These are phyloP conservation scores for Aphodius granarius DNA, from an alignment of 2,888 invertebrate genomes.

Conservation along the genomic window DNA sequence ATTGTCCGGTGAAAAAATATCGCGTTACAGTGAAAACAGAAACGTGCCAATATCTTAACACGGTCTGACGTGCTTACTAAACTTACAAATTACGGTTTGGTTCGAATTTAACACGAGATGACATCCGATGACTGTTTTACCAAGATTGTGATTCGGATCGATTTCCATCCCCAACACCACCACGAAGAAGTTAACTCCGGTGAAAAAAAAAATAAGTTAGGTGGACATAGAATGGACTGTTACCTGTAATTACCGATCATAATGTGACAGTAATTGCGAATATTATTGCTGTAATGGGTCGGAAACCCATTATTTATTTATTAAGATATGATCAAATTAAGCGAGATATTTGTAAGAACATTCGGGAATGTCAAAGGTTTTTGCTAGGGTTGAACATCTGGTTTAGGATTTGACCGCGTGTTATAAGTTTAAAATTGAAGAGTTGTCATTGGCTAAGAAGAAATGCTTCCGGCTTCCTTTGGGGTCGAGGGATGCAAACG, in stretches of 20 bases:
- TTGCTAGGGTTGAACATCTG: too few relatives aligned
- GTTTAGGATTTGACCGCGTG: too few relatives aligned
- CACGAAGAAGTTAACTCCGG: not conserved
- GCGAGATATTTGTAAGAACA: too few relatives aligned
- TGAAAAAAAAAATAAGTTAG: not conserved
- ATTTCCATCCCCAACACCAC: not conserved
- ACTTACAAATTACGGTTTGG: constrained; percentile 23
- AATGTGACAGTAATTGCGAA: constrained; percentile 3
- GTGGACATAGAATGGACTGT: not conserved
- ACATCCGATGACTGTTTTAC: constrained; percentile 9
- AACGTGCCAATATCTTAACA: constrained; percentile 30
- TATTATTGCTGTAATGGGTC: too few relatives aligned
- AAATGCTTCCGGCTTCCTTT: too few relatives aligned
- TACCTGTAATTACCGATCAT: not conserved
- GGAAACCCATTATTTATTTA: too few relatives aligned
- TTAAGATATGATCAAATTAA: too few relatives aligned
- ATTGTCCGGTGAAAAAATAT: constrained; percentile 28
- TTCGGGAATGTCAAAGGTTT: too few relatives aligned
- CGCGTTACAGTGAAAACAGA: constrained; percentile 31
- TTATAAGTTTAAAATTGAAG: too few relatives aligned
- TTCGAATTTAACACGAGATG: not conserved
- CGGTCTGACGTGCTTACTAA: constrained; percentile 35
- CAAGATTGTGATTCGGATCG: not conserved
- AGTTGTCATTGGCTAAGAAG: too few relatives aligned
- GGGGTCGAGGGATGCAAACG: too few relatives aligned